phyloP scores from a whole-genome alignment of 2,797 vertebrate genomes.

The Sciurus carolinensis region DNA sequence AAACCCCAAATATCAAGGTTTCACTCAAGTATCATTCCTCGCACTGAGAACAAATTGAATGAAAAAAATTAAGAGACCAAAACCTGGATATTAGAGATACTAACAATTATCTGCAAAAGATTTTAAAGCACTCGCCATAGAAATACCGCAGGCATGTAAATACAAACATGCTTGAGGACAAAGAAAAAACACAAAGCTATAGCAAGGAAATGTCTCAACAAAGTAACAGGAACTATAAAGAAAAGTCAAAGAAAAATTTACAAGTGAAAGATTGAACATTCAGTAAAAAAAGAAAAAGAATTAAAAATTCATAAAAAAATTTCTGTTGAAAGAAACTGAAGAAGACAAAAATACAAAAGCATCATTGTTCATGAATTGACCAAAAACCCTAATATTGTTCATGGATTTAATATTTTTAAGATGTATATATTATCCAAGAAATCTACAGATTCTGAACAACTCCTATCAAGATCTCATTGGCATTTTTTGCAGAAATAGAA shows the following conservation, averaged over 20 bases:
- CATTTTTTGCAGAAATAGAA: too few species aligned
- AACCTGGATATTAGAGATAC: not conserved
- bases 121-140: not conserved
- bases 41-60: not conserved
- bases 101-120: too few species aligned
- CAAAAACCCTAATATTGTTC: not conserved
- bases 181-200: not conserved
- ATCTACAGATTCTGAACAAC: too few species aligned
- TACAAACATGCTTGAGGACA: not conserved
- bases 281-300: not conserved
- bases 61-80: not conserved
- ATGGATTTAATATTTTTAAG: not conserved
- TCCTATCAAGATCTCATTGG: too few species aligned
- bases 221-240: slow-evolving; percentile 5
- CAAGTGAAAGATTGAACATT: not conserved
- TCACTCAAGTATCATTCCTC: not conserved
- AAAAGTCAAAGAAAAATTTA: not conserved
- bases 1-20: not conserved
- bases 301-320: not conserved
- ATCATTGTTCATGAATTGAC: not conserved
- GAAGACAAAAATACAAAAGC: not conserved
- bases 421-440: not conserved
- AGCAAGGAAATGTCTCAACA: not conserved
- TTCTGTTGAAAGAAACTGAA: not conserved
- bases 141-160: not conserved